Percentiles rank a stretch among this genome's conserved stretches.
These are phyloP conservation scores for Eulemur albifrons DNA, from an alignment of 2,797 vertebrate species.

Conservation along the genomic window DNA sequence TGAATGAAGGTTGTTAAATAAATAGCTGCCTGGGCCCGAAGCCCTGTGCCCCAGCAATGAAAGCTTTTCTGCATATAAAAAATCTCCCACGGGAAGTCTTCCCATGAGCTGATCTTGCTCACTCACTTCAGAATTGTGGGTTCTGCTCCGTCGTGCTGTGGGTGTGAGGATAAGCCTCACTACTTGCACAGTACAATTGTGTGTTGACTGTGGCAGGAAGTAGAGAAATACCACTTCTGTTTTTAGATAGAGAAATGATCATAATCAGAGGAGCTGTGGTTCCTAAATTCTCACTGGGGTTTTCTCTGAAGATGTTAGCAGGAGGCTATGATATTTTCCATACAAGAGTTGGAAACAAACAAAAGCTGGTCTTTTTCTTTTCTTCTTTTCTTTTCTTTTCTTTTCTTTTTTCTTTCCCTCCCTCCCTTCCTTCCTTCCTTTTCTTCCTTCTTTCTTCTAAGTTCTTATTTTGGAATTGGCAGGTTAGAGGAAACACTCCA, in stretches of 20 bases:
- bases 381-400: background rate
- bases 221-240: background rate
- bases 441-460: background rate
- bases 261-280: slow-evolving; percentile 40
- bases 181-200: background rate
- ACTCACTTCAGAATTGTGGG: background rate
- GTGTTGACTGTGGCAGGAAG: background rate
- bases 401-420: background rate
- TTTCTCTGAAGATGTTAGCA: background rate
- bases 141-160: background rate
- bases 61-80: background rate
- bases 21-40: background rate
- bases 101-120: background rate
- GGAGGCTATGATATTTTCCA: background rate
- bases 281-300: slow-evolving; percentile 13
- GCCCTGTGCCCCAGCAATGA: background rate
- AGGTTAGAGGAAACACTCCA: background rate
- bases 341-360: background rate
- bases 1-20: background rate
- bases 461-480: background rate
- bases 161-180: background rate
- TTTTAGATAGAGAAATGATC: background rate
- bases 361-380: background rate
- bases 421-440: background rate
- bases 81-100: background rate